Percentiles rank a stretch among this genome's conserved stretches.
Conservation (phyloP, 2,113 vertebrate genomes). For the Archocentrus centrarchus region DNA sequence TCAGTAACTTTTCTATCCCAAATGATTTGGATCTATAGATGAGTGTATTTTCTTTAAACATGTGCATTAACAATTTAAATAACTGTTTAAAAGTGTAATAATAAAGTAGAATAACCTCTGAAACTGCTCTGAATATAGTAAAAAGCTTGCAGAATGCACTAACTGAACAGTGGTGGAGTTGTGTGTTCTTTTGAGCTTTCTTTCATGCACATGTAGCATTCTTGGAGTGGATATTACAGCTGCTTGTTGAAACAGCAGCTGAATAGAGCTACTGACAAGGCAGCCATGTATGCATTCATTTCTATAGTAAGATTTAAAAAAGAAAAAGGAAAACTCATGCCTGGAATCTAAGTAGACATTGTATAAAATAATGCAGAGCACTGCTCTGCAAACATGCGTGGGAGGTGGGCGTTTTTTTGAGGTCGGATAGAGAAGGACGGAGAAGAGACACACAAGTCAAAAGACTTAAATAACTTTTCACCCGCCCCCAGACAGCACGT, state of each 20-base stretch:
- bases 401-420: background rate
- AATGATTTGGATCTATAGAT: conserved; percentile 14
- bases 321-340: conserved; percentile 61
- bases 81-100: conserved; percentile 13
- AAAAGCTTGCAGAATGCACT: conserved; percentile 46
- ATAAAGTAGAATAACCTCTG: conserved; percentile 19
- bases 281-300: conserved; percentile 67
- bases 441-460: conserved; percentile 21
- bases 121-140: conserved; percentile 15
- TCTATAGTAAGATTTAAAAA: conserved; percentile 49
- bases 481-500: background rate
- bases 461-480: conserved; percentile 39
- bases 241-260: conserved; percentile 65
- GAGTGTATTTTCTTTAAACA: background rate
- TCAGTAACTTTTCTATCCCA: conserved; percentile 27
- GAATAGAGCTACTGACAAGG: conserved; percentile 57
- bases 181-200: conserved; percentile 48
- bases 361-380: conserved; percentile 55
- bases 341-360: conserved; percentile 45
- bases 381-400: conserved; percentile 68
- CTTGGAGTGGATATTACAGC: conserved; percentile 54
- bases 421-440: conserved; percentile 26
- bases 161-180: conserved; percentile 47
- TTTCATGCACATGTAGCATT: conserved; percentile 73
- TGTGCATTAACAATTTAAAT: conserved; percentile 14